phyloP scores from a whole-genome alignment of 1,140 invertebrate species.

The Sipha flava region DNA sequence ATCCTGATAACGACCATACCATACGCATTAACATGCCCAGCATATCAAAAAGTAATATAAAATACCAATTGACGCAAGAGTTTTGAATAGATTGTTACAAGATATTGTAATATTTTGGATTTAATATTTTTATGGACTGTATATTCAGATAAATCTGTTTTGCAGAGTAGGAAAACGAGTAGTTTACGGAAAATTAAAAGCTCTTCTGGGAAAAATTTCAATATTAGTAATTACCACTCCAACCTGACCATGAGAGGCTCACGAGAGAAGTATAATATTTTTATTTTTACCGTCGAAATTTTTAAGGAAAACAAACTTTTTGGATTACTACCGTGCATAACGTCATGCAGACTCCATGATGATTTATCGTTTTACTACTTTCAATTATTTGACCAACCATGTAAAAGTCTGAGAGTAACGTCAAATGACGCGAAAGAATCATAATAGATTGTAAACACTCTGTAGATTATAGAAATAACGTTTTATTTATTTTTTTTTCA shows the following conservation, averaged over 20 bases:
- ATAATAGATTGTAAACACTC: neutral
- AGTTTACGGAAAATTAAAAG: neutral
- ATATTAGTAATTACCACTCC: neutral
- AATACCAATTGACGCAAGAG: no score
- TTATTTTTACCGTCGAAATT: neutral
- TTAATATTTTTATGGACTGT: no score
- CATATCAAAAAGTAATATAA: no score
- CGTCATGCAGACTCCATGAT: neutral
- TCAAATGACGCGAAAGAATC: neutral
- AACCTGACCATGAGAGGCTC: neutral
- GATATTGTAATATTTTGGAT: no score
- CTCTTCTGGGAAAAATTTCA: neutral
- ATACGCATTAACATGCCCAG: no score
- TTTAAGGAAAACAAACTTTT: constrained; percentile 4
- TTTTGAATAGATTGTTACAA: no score
- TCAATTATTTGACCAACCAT: constrained; percentile 7
- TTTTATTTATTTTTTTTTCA: neutral
- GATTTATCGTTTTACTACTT: constrained; percentile 14
- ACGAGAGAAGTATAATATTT: neutral
- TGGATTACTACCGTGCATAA: neutral
- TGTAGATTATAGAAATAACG: neutral
- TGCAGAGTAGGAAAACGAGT: neutral
- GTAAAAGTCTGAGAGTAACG: neutral
- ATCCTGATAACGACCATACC: no score
- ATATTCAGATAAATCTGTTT: neutral